Percentiles rank a stretch among this genome's conserved stretches.
phyloP scores from a whole-genome alignment of 2,797 vertebrate genomes.

The Lutjanus campechanus region DNA sequence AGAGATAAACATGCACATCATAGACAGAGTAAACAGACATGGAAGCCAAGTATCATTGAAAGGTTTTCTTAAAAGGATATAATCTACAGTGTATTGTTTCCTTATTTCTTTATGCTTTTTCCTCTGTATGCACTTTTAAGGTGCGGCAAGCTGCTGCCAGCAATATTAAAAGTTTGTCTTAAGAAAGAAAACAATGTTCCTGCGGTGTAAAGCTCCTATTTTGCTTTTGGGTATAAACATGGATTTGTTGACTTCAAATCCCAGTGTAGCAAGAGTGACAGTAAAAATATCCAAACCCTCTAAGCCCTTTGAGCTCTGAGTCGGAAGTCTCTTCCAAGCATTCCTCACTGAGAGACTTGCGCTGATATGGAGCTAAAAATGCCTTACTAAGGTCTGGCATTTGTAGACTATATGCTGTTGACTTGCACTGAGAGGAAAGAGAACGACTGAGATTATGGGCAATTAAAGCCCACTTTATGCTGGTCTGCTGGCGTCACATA shows the following conservation, averaged over 20 bases:
- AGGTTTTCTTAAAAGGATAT: background rate
- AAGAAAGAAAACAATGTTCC: background rate
- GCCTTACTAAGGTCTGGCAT: slow-evolving; percentile 66
- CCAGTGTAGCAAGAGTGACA: slow-evolving; percentile 8
- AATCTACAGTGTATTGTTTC: background rate
- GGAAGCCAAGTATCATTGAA: background rate
- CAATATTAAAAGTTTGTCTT: slow-evolving; percentile 2
- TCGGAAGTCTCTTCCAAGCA: slow-evolving; percentile 59
- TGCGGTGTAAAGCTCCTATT: slow-evolving; percentile 6
- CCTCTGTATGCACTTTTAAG: background rate
- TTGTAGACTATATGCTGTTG: slow-evolving; percentile 69
- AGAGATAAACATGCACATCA: slow-evolving; percentile 23
- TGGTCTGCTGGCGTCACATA: slow-evolving; percentile 79
- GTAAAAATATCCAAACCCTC: slow-evolving; percentile 29
- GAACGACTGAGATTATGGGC: slow-evolving; percentile 78
- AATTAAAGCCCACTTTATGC: slow-evolving; percentile 83
- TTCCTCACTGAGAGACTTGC: slow-evolving; percentile 37
- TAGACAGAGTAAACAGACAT: background rate
- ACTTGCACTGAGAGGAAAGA: slow-evolving; percentile 69
- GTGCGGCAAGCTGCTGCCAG: background rate
- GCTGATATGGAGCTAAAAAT: slow-evolving; percentile 61
- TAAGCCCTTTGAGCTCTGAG: slow-evolving; percentile 51
- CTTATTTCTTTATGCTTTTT: background rate
- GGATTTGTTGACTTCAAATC: slow-evolving; percentile 33
- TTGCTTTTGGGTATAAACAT: slow-evolving; percentile 7